These are phyloP conservation scores for Tiliacea citrago DNA, from an alignment of 2,888 invertebrate species.

Conservation along the genomic window DNA sequence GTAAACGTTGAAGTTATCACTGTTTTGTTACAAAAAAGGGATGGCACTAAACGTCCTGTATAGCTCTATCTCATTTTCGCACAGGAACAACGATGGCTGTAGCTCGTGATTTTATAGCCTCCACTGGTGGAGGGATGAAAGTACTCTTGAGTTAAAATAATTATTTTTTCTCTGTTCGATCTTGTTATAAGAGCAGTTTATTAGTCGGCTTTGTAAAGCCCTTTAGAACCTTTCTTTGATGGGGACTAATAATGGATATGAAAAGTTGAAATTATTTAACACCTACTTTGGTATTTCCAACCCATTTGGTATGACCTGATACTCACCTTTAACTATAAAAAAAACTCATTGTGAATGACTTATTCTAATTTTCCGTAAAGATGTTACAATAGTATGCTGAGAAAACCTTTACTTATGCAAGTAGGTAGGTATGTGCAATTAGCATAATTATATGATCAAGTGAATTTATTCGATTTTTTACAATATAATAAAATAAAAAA, in stretches of 20 bases:
- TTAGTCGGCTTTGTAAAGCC: too few species aligned
- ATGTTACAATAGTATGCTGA: not conserved
- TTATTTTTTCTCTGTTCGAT: too few species aligned
- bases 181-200: too few species aligned
- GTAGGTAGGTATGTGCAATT: conserved; percentile 21
- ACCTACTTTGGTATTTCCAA: not conserved
- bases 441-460: not conserved
- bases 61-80: not conserved
- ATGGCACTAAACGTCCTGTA: not conserved
- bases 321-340: conserved; percentile 22
- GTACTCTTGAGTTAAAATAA: too few species aligned
- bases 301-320: not conserved
- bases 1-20: not conserved
- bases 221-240: too few species aligned
- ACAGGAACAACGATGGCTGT: not conserved
- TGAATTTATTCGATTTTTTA: conserved; percentile 11
- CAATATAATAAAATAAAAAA: not conserved
- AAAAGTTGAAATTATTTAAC: too few species aligned
- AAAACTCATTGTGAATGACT: not conserved
- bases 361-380: not conserved
- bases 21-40: not conserved
- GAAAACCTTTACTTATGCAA: conserved; percentile 2
- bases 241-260: not conserved
- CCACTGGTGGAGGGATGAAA: not conserved
- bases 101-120: not conserved